These are phyloP conservation scores for Lordiphosa collinella DNA, from an alignment of 1,140 invertebrate genomes.

Conservation along the genomic window DNA sequence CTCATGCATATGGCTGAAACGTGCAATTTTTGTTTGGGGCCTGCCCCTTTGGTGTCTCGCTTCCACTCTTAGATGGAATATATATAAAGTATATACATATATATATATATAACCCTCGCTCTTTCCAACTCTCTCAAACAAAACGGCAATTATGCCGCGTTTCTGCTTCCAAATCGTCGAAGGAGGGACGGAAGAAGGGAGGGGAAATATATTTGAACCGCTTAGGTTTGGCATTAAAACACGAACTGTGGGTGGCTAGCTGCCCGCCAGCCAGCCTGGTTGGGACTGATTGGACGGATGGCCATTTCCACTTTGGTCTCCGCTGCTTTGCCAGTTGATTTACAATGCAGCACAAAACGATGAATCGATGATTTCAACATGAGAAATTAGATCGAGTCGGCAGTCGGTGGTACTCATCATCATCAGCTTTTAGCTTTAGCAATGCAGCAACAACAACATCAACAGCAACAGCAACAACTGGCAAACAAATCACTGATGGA, in stretches of 20 bases:
- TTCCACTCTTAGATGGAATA: conserved; percentile 4
- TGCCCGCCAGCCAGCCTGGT: conserved; percentile 16
- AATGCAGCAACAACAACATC: conserved; percentile 24
- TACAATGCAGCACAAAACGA: conserved; percentile 65
- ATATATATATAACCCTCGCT: conserved; percentile 2
- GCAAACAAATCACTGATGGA: conserved; percentile 60
- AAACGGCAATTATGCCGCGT: conserved; percentile 76
- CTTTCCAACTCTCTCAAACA: conserved; percentile 36
- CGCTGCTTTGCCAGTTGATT: conserved; percentile 54
- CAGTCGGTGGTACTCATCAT: conserved; percentile 49
- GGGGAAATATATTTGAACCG: conserved; percentile 56
- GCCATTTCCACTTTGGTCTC: conserved; percentile 8
- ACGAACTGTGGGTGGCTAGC: conserved; percentile 47
- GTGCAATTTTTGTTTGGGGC: conserved; percentile 60
- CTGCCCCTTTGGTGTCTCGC: conserved; percentile 21
- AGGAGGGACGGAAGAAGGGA: neutral
- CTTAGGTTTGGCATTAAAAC: conserved; percentile 66
- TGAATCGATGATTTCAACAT: conserved; percentile 75
- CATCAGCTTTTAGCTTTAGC: conserved; percentile 18
- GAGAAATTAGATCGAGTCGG: conserved; percentile 71
- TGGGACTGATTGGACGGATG: conserved; percentile 59
- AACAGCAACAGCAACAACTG: conserved; percentile 37
- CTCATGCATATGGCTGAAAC: conserved; percentile 17
- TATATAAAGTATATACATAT: neutral
- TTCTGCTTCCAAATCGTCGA: conserved; percentile 60